A percentile compares a stretch with the other conserved stretches of the same genome.
Evolutionary conservation across 2,888 invertebrate species (phyloP).

Genomic region (Drosophila pseudotalamancana): DNA sequence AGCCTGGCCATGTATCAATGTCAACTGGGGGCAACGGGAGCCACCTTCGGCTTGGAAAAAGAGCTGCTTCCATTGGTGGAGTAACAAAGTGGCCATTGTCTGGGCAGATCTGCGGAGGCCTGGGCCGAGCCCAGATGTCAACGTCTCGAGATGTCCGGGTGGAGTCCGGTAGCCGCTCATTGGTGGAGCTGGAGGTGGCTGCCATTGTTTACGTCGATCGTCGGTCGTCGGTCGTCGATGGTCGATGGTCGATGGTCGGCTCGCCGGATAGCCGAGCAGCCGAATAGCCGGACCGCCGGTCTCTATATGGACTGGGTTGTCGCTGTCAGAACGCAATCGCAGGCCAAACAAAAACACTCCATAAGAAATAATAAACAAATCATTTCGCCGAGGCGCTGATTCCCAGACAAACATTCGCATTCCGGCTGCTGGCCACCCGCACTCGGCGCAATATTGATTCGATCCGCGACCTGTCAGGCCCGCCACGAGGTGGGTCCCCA

Average conservation of each 20-base stretch:
- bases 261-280: no score
- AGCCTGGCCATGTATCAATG: constrained; percentile 75
- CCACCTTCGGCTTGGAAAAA: constrained; percentile 46
- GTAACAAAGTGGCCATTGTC: constrained; percentile 61
- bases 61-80: constrained; percentile 46
- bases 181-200: constrained; percentile 45
- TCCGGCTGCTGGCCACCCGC: constrained; percentile 63
- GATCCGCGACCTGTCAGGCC: constrained; percentile 59
- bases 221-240: no score
- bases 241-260: no score
- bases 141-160: constrained; percentile 48
- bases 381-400: constrained; percentile 53
- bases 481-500: constrained; percentile 45
- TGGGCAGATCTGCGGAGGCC: constrained; percentile 35
- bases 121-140: constrained; percentile 65
- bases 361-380: constrained; percentile 79
- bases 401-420: constrained; percentile 51
- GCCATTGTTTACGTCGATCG: constrained; percentile 65
- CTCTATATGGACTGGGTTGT: constrained; percentile 57
- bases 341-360: constrained; percentile 79
- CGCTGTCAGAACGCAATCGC: constrained; percentile 65
- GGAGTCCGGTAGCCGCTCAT: constrained; percentile 60
- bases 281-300: no score
- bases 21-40: constrained; percentile 57
- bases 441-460: constrained; percentile 69